These are phyloP conservation scores for Ahaetulla prasina DNA, from an alignment of 2,113 vertebrate species.

Conservation along the genomic window DNA sequence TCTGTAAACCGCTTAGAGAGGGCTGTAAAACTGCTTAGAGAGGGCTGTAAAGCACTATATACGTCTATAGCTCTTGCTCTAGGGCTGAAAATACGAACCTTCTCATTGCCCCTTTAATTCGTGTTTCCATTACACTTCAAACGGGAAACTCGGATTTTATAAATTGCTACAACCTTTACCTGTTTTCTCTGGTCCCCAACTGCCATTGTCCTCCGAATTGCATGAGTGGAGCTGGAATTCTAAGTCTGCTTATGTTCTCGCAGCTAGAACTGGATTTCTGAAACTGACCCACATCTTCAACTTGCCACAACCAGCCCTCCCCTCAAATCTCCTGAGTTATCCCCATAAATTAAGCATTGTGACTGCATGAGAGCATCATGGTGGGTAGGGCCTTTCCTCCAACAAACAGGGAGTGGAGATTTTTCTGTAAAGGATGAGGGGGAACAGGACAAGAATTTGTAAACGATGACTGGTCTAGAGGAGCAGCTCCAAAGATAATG, in stretches of 20 bases:
- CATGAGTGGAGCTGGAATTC: background rate
- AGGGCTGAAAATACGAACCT: background rate
- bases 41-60: no score
- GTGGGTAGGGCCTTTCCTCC: background rate
- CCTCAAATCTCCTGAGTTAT: background rate
- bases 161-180: conserved; percentile 58
- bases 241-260: no score
- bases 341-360: background rate
- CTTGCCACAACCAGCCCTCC: background rate
- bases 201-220: background rate
- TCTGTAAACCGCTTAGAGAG: no score
- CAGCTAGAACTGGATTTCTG: no score
- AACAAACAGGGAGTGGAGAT: background rate
- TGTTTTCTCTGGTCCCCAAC: background rate
- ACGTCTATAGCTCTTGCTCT: no score
- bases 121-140: background rate
- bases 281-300: background rate
- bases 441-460: background rate
- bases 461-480: background rate
- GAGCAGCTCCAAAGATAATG: background rate
- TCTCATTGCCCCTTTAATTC: background rate
- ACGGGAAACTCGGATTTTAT: conserved; percentile 51
- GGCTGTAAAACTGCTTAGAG: no score
- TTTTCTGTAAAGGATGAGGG: background rate
- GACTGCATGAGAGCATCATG: background rate